Evolutionary conservation across 2,797 vertebrate genomes (phyloP).

Genomic region (Sebastes aleutianus): DNA sequence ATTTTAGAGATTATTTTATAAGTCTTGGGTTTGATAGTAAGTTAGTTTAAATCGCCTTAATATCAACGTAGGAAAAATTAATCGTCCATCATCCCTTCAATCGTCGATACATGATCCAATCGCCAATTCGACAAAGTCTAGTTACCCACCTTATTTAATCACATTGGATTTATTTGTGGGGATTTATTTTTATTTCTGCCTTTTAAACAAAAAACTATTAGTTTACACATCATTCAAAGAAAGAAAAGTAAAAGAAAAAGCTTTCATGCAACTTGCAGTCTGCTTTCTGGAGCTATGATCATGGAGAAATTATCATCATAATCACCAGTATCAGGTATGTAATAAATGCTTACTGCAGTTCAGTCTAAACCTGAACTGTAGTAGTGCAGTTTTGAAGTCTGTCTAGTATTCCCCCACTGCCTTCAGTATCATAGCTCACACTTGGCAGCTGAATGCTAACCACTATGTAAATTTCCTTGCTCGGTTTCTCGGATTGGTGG

Average conservation of each 20-base stretch:
- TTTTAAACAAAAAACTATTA: background rate
- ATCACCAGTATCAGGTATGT: background rate
- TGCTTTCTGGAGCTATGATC: background rate
- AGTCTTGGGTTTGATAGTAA: no score
- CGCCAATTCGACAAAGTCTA: background rate
- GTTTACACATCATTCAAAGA: background rate
- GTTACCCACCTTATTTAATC: background rate
- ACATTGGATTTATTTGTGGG: no score
- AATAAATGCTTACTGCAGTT: background rate
- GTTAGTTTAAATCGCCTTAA: no score
- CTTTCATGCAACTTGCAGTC: background rate
- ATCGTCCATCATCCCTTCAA: no score
- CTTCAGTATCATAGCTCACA: conserved; percentile 7
- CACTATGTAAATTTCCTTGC: conserved; percentile 35
- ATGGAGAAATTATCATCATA: background rate
- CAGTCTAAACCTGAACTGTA: background rate
- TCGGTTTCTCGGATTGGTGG: conserved; percentile 39
- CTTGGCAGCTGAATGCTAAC: conserved; percentile 46
- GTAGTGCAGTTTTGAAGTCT: background rate
- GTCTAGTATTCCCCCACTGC: conserved; percentile 5
- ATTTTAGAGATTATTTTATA: no score
- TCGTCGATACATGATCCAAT: no score
- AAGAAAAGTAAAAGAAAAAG: background rate
- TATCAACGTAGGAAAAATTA: no score
- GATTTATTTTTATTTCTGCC: background rate